Conservation (phyloP, 1,140 invertebrate genomes). For the Oncopeltus fasciatus region DNA sequence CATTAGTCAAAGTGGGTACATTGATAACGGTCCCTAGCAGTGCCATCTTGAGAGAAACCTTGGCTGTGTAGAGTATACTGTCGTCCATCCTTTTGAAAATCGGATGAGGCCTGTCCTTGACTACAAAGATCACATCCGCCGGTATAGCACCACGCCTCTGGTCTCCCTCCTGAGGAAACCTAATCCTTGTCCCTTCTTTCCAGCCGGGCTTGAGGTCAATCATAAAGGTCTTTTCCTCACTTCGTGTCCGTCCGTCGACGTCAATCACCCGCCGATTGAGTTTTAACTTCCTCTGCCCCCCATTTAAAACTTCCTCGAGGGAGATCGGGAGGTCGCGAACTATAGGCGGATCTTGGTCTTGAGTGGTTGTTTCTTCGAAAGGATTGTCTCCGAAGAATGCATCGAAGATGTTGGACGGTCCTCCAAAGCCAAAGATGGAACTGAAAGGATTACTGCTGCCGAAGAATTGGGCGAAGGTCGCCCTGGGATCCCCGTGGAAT, state of each 20-base stretch:
- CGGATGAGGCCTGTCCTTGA: slow-evolving; percentile 86
- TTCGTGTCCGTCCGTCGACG: slow-evolving; percentile 67
- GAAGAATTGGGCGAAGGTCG: slow-evolving; percentile 59
- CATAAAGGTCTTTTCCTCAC: slow-evolving; percentile 94
- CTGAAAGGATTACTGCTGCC: slow-evolving; percentile 50
- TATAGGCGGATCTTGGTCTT: slow-evolving; percentile 74
- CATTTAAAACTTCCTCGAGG: slow-evolving; percentile 77
- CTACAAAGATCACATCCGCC: slow-evolving; percentile 97
- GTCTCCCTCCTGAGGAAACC: slow-evolving; percentile 96
- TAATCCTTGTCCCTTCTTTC: slow-evolving; percentile 98
- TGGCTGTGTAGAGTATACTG: slow-evolving; percentile 82
- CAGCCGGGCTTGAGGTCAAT: slow-evolving; percentile 93
- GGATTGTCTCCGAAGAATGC: slow-evolving; percentile 47
- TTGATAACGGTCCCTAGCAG: slow-evolving; percentile 76
- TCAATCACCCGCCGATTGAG: slow-evolving; percentile 81
- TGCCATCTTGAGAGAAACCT: slow-evolving; percentile 81
- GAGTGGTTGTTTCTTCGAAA: slow-evolving; percentile 30
- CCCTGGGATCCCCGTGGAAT: slow-evolving; percentile 71
- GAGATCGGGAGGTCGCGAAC: slow-evolving; percentile 92
- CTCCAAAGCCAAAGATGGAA: slow-evolving; percentile 45
- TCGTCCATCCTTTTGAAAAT: slow-evolving; percentile 60
- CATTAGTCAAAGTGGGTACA: slow-evolving; percentile 81
- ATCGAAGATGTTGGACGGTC: slow-evolving; percentile 43
- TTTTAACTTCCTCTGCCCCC: slow-evolving; percentile 99
- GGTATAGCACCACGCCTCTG: slow-evolving; percentile 89